Evolutionary conservation across 2,113 vertebrate species (phyloP), one percentile per base, ranked within the genome.

Genomic region (Typhlomys cinereus): DNA sequence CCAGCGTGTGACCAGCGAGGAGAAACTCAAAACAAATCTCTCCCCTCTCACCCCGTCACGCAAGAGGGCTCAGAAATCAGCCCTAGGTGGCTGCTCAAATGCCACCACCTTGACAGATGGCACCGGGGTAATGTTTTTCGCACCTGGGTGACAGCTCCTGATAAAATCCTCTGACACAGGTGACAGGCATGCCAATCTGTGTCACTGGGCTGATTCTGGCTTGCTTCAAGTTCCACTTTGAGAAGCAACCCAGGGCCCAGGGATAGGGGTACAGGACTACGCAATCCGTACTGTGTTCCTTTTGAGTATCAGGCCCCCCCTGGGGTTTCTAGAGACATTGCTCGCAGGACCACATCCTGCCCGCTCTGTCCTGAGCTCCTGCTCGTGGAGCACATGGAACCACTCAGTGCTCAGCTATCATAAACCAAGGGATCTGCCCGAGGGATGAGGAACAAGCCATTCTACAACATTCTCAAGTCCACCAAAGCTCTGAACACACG

Each of bases 361-460:
- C 14, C 21, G 11, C n/a, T 52, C 41, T 84, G 50, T 31, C 36
- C 14, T 62, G 12, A 66, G 50, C 46, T 79, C 83, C 76, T 54
- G 29, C 31, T 41, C 52, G 12, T 6, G 18, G 70, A 52, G 75
- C 10, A 50, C n/a, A 50, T 0, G 2, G 46, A 78, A 39, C 17
- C 41, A 23, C 20, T 36, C 27, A 7, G 27, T 0, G 0, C 1
- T 29, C 10, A 1, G 20, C 4, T 4, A 21, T 31, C 25, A 17
- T 61, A 54, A 70, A 48, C 67, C 0, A 21, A 41, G 52, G 36
- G 44, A 7, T 48, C 52, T 31, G 39, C 29, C 50, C 10, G 8
- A 46, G 39, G 61, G 54, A 54, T 23, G 13, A 34, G 59, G 46
- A 27, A 64, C 12, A 62, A 20, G 46, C 25, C 34, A 39, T 48